A percentile compares a stretch with the other conserved stretches of the same genome.
Evolutionary conservation across 1,140 invertebrate genomes (phyloP).

Genomic region (Polyergus mexicanus): DNA sequence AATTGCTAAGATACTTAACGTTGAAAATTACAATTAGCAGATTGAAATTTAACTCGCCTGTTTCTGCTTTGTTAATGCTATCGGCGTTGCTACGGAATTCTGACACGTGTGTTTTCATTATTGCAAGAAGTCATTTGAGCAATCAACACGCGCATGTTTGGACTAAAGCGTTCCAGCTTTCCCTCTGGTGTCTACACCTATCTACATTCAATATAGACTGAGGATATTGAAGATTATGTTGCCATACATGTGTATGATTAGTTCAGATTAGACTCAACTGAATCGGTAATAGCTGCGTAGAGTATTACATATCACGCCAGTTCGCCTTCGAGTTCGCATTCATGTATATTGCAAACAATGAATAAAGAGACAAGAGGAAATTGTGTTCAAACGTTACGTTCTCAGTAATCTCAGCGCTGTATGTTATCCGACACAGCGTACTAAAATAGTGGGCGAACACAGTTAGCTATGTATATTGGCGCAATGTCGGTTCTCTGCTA

Average conservation of each 20-base stretch:
- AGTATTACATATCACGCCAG: background rate
- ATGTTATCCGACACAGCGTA: constrained; percentile 29
- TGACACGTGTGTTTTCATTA: constrained; percentile 15
- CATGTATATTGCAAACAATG: constrained; percentile 14
- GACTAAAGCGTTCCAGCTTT: constrained; percentile 43
- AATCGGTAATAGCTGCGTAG: constrained; percentile 28
- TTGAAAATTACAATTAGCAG: background rate
- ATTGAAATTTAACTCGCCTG: background rate
- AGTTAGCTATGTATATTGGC: background rate
- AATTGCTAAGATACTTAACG: background rate
- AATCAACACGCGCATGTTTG: constrained; percentile 27
- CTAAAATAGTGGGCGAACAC: constrained; percentile 10
- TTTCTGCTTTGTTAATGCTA: too few relatives aligned
- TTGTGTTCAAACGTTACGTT: constrained; percentile 6
- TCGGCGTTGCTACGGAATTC: background rate
- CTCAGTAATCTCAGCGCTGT: constrained; percentile 31
- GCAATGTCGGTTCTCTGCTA: background rate
- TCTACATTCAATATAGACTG: constrained; percentile 44
- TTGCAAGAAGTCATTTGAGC: constrained; percentile 48
- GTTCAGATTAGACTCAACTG: constrained; percentile 47
- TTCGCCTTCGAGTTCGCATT: background rate
- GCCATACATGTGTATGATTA: constrained; percentile 49
- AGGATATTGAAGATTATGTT: constrained; percentile 56
- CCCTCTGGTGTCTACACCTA: constrained; percentile 26
- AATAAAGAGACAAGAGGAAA: constrained; percentile 45